Conservation (phyloP, 2,888 invertebrate species). For the Amblyjoppa fuscipennis region DNA sequence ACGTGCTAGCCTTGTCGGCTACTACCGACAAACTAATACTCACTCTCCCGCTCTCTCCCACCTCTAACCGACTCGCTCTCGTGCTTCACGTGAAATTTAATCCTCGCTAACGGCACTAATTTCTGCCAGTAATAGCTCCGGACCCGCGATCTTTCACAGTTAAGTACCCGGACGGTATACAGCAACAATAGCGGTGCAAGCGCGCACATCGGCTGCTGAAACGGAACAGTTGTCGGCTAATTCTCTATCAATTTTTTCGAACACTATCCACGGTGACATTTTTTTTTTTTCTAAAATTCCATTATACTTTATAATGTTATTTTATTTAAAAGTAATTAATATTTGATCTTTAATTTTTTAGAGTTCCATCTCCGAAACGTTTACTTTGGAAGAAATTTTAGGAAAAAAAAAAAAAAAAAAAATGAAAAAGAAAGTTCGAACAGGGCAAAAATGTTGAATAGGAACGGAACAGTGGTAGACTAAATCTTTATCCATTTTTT, state of each 20-base stretch:
- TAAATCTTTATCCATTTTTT: too few species aligned
- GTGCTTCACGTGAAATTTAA: constrained; percentile 61
- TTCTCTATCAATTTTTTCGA: background rate
- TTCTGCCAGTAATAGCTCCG: constrained; percentile 60
- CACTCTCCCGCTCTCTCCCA: background rate
- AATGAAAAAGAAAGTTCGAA: too few species aligned
- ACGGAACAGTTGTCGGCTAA: background rate
- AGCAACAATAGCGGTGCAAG: constrained; percentile 15
- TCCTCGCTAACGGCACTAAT: constrained; percentile 61
- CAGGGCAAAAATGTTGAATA: too few species aligned
- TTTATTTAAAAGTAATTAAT: too few species aligned
- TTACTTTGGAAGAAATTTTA: too few species aligned
- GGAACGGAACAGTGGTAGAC: too few species aligned
- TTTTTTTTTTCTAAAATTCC: too few species aligned
- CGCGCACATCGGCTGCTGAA: background rate
- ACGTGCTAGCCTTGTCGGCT: constrained; percentile 72
- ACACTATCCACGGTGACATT: too few species aligned
- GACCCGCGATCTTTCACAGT: constrained; percentile 55
- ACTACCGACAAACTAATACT: constrained; percentile 58
- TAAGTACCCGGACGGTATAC: constrained; percentile 42
- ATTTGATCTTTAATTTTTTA: too few species aligned
- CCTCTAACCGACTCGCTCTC: constrained; percentile 15
- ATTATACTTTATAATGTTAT: too few species aligned
- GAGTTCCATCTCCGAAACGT: too few species aligned
- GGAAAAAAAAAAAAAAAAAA: too few species aligned